A percentile compares a stretch with the other conserved stretches of the same genome.
Evolutionary conservation across 1,140 invertebrate genomes (phyloP).

Genomic region (Odontomachus brunneus): DNA sequence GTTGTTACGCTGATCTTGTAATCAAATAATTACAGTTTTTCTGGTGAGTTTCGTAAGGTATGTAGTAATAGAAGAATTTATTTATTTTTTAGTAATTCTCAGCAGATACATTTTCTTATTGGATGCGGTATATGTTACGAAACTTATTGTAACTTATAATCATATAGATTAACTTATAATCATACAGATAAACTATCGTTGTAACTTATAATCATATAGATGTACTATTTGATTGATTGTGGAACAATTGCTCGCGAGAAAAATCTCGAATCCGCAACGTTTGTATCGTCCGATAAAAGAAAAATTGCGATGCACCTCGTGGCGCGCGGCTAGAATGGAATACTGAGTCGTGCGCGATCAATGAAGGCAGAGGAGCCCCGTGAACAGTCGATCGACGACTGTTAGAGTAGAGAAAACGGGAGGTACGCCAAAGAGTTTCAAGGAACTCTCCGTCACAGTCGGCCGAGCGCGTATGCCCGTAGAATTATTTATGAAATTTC

Average conservation of each 20-base stretch:
- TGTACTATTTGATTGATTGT: neutral
- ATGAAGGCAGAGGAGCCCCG: neutral
- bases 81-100: too few species aligned
- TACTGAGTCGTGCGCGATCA: conserved; percentile 12
- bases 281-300: neutral
- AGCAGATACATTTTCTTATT: too few species aligned
- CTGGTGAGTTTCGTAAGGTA: too few species aligned
- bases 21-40: too few species aligned
- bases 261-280: neutral
- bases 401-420: neutral
- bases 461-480: conserved; percentile 39
- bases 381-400: neutral
- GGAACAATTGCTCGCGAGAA: neutral
- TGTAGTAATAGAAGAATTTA: too few species aligned
- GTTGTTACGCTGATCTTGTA: too few species aligned
- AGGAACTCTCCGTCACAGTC: conserved; percentile 62
- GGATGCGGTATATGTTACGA: too few species aligned
- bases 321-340: neutral
- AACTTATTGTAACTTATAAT: too few species aligned
- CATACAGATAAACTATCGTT: too few species aligned
- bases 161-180: too few species aligned
- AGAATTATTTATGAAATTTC: conserved; percentile 79
- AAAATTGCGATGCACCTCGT: neutral
- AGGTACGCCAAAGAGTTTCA: conserved; percentile 42
- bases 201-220: too few species aligned